Conservation (phyloP, 1,140 invertebrate genomes). For the Hylaeus anthracinus region DNA sequence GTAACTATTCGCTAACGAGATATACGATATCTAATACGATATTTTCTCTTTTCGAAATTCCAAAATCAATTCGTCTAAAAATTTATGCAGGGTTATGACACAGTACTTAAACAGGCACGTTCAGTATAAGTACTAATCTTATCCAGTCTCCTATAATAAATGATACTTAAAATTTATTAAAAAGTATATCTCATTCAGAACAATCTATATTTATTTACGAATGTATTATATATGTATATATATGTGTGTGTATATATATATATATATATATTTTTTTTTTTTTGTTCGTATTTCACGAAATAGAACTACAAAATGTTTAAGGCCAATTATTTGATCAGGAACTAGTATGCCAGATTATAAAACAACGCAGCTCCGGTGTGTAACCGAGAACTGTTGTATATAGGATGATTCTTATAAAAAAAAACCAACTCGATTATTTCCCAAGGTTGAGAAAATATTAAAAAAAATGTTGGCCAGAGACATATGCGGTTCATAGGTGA, state of each 20-base stretch:
- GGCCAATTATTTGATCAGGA: constrained; percentile 48
- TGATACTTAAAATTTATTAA: constrained; percentile 27
- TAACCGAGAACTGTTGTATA: constrained; percentile 26
- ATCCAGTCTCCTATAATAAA: constrained; percentile 56
- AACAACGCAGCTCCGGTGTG: constrained; percentile 30
- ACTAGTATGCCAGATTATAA: constrained; percentile 46
- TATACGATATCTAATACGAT: constrained; percentile 8
- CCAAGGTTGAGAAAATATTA: background rate
- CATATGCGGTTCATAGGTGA: background rate
- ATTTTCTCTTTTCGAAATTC: constrained; percentile 14
- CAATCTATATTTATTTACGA: constrained; percentile 37
- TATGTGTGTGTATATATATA: no score
- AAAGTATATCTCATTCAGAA: constrained; percentile 35
- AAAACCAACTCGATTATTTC: no score
- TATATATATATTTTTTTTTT: no score
- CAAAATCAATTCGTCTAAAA: constrained; percentile 34
- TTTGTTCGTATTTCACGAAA: background rate
- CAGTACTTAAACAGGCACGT: constrained; percentile 57
- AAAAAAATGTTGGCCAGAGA: constrained; percentile 5
- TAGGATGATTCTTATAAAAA: background rate
- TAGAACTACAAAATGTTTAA: constrained; percentile 42
- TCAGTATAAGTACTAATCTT: constrained; percentile 59
- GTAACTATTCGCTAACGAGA: constrained; percentile 13
- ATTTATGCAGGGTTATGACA: constrained; percentile 21
- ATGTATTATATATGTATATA: constrained; percentile 6